phyloP scores from a whole-genome alignment of 2,888 invertebrate genomes.

The Lasioglossum oenotherae region DNA sequence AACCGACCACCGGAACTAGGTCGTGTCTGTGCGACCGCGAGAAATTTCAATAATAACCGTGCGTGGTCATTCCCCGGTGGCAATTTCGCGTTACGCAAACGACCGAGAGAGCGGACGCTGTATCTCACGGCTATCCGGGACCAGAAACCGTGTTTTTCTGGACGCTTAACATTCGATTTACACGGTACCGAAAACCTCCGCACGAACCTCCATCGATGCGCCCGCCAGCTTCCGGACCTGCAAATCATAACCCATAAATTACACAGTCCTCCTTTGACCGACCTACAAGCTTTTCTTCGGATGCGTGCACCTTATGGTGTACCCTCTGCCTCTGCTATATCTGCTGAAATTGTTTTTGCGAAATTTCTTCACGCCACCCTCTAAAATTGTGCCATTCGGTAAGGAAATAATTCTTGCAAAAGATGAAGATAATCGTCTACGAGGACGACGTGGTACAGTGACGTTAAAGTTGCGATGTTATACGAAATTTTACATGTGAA shows the following conservation, averaged over 20 bases:
- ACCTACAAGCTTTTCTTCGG: background rate
- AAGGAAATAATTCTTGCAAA: too few relatives aligned
- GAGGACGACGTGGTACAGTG: too few relatives aligned
- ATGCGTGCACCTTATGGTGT: background rate
- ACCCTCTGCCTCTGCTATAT: too few relatives aligned
- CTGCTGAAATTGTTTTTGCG: too few relatives aligned
- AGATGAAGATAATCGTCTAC: too few relatives aligned
- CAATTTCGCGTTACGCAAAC: constrained; percentile 76
- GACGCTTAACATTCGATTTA: constrained; percentile 75
- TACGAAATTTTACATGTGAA: too few relatives aligned
- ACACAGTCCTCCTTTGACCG: background rate
- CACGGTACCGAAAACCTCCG: constrained; percentile 62
- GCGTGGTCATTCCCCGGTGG: constrained; percentile 71
- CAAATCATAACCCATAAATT: constrained; percentile 17
- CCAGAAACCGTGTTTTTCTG: constrained; percentile 50
- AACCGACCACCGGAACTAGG: constrained; percentile 68
- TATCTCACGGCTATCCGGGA: constrained; percentile 39
- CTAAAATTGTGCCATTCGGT: too few relatives aligned
- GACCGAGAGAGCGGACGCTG: constrained; percentile 50
- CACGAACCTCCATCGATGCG: constrained; percentile 55
- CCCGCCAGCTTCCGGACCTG: constrained; percentile 44
- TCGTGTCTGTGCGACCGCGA: constrained; percentile 67
- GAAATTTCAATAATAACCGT: constrained; percentile 76
- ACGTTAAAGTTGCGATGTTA: too few relatives aligned
- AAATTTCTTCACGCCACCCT: too few relatives aligned